Evolutionary conservation across 2,113 vertebrate species (phyloP).

Genomic region (Phalacrocorax aristotelis): DNA sequence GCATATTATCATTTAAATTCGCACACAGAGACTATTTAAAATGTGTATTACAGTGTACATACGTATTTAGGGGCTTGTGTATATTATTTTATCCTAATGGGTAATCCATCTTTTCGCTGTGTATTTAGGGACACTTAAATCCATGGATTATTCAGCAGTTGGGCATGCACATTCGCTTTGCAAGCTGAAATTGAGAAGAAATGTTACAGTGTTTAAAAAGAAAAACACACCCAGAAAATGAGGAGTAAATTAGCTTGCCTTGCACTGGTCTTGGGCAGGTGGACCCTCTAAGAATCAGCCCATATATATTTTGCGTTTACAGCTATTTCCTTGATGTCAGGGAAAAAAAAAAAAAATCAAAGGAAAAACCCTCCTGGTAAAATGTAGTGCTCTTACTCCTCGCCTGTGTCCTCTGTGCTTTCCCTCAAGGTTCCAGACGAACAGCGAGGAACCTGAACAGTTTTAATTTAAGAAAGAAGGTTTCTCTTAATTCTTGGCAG

Average conservation of each 20-base stretch:
- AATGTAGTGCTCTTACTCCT: neutral
- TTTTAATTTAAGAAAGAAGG: neutral
- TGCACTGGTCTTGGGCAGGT: neutral
- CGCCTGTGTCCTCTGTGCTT: rapidly evolving
- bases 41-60: constrained; percentile 52
- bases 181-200: constrained; percentile 33
- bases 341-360: neutral
- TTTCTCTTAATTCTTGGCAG: neutral
- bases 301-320: neutral
- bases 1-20: constrained; percentile 60
- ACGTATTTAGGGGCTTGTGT: constrained; percentile 64
- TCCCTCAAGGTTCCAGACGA: neutral
- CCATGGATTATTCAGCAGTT: constrained; percentile 61
- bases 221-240: neutral
- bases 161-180: neutral
- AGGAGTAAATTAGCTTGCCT: neutral
- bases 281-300: neutral
- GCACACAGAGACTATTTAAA: constrained; percentile 51
- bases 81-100: constrained; percentile 68
- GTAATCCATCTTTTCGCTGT: constrained; percentile 65
- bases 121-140: constrained; percentile 67
- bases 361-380: neutral
- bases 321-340: neutral
- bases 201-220: neutral
- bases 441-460: neutral